Conservation (phyloP, 2,797 vertebrate species). For the Clangula hyemalis region DNA sequence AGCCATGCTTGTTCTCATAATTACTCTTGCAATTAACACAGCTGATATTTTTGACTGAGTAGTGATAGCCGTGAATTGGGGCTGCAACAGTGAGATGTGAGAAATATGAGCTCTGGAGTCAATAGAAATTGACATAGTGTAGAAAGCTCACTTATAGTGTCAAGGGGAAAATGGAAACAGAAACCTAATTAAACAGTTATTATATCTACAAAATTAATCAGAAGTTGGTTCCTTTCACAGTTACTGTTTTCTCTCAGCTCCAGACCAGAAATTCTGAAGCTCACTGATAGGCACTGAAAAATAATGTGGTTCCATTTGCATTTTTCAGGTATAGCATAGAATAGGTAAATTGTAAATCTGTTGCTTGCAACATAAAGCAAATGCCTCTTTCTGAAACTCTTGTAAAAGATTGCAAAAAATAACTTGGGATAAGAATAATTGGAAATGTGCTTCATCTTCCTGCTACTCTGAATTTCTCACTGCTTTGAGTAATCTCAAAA, state of each 20-base stretch:
- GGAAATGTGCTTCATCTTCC: neutral
- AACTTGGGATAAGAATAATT: neutral
- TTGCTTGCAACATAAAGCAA: neutral
- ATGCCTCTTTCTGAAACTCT: neutral
- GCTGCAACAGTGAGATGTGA: neutral
- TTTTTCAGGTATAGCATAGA: neutral
- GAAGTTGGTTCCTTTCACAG: neutral
- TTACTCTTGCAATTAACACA: neutral
- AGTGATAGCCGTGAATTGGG: neutral
- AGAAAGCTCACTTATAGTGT: neutral
- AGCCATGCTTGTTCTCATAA: neutral
- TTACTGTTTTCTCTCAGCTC: neutral
- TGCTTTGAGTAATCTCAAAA: conserved; percentile 20
- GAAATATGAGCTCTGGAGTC: neutral
- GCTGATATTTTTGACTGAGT: neutral
- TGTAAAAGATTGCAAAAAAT: conserved; percentile 5
- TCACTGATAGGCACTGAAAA: neutral
- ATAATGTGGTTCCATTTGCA: neutral
- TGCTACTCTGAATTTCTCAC: conserved; percentile 1
- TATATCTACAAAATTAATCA: neutral
- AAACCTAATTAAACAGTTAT: neutral
- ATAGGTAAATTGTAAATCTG: accelerated
- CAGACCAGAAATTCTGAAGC: neutral
- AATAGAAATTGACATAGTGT: neutral
- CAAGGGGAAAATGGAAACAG: neutral